Conservation (phyloP, 2,797 vertebrate species). For the Coreius guichenoti region DNA sequence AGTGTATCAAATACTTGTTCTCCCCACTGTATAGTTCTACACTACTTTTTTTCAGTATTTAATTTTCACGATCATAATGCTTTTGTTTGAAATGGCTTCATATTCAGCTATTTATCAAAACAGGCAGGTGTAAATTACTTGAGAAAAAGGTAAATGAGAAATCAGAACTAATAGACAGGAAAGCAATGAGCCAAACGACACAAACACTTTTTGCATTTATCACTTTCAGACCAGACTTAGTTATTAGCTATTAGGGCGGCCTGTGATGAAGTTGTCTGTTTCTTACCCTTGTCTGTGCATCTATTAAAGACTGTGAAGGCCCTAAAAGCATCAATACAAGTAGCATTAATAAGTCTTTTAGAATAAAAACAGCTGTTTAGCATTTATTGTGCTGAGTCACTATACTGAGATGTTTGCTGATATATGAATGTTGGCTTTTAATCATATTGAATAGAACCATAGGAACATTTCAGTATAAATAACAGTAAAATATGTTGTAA, state of each 20-base stretch:
- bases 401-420: not conserved
- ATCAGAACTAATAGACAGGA: constrained; percentile 22
- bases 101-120: constrained; percentile 8
- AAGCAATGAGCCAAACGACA: constrained; percentile 24
- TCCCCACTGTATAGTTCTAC: not conserved
- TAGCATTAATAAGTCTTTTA: not conserved
- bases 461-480: not conserved
- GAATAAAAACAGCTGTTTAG: constrained; percentile 17
- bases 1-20: too few relatives aligned
- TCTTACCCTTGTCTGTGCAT: constrained; percentile 13
- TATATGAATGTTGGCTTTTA: not conserved
- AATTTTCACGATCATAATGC: not conserved
- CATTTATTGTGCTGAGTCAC: not conserved
- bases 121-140: constrained; percentile 15
- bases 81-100: not conserved
- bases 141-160: constrained; percentile 6
- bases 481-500: not conserved
- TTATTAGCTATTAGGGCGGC: not conserved
- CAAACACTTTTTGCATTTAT: constrained; percentile 27
- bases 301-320: not conserved
- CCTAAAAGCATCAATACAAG: constrained; percentile 1
- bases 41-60: not conserved
- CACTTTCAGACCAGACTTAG: constrained; percentile 19
- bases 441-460: not conserved
- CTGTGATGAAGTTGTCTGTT: constrained; percentile 23